phyloP scores from a whole-genome alignment of 1,140 invertebrate genomes.

The Cyphomyrmex costatus region DNA sequence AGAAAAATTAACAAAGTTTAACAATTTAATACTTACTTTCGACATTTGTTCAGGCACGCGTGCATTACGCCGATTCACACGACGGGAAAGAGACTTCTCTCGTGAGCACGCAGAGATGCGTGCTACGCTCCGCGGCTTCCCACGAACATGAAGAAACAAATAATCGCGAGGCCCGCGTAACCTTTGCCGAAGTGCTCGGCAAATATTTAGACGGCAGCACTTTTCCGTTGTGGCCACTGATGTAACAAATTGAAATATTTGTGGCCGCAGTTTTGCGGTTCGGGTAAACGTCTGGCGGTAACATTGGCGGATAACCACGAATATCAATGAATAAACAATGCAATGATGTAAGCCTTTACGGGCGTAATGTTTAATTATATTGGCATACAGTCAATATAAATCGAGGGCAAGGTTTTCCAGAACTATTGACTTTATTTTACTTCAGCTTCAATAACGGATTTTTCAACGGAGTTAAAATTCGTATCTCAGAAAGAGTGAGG shows the following conservation, averaged over 20 bases:
- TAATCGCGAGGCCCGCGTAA: conserved; percentile 47
- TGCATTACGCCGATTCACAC: background rate
- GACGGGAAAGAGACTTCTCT: background rate
- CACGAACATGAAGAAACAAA: conserved; percentile 58
- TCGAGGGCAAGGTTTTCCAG: background rate
- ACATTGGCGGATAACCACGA: conserved; percentile 31
- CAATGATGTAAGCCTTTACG: conserved; percentile 28
- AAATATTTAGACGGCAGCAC: conserved; percentile 59
- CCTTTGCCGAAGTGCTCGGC: conserved; percentile 48
- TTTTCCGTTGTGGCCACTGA: conserved; percentile 50
- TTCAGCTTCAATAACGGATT: background rate
- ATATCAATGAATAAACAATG: conserved; percentile 47
- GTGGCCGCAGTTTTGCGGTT: conserved; percentile 27
- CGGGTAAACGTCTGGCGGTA: conserved; percentile 40
- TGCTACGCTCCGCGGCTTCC: conserved; percentile 36
- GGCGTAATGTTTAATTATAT: conserved; percentile 19
- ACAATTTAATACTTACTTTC: background rate
- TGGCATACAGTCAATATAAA: conserved; percentile 1
- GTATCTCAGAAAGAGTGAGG: background rate
- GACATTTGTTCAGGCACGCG: background rate
- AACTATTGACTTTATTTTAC: background rate
- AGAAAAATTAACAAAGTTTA: background rate
- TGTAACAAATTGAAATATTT: conserved; percentile 61
- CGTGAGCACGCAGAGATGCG: background rate
- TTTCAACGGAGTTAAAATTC: background rate